Conservation (phyloP, 2,888 invertebrate genomes). For the Hypercompe scribonia region DNA sequence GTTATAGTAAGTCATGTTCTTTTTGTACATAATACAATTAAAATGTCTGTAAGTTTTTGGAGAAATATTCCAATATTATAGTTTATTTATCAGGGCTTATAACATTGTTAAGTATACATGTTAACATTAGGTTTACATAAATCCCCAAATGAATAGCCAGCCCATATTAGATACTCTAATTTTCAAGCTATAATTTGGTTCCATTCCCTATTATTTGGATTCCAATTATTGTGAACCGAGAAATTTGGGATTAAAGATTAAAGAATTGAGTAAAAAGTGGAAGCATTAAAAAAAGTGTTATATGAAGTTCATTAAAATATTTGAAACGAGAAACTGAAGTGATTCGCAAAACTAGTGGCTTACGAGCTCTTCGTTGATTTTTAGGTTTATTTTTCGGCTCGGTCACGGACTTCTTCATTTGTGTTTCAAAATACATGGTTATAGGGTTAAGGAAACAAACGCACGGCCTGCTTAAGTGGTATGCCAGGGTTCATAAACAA, state of each 20-base stretch:
- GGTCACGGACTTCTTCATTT: not conserved
- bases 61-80: not conserved
- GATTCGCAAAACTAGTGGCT: not conserved
- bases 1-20: conserved; percentile 22
- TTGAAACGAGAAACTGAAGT: not conserved
- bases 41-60: not conserved
- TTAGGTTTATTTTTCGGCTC: not conserved
- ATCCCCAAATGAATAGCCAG: no score
- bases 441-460: not conserved
- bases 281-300: no score
- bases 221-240: no score
- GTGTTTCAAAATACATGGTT: not conserved
- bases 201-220: no score
- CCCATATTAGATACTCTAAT: no score
- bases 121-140: not conserved
- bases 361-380: not conserved
- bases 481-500: not conserved
- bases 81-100: not conserved
- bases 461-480: not conserved
- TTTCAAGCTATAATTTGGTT: no score
- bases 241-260: no score
- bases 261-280: no score
- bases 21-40: conserved; percentile 32
- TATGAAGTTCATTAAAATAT: not conserved
- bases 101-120: not conserved